Evolutionary conservation across 2,888 invertebrate species (phyloP), one percentile per base, ranked within the genome.

Genomic region (Spodoptera picta): DNA sequence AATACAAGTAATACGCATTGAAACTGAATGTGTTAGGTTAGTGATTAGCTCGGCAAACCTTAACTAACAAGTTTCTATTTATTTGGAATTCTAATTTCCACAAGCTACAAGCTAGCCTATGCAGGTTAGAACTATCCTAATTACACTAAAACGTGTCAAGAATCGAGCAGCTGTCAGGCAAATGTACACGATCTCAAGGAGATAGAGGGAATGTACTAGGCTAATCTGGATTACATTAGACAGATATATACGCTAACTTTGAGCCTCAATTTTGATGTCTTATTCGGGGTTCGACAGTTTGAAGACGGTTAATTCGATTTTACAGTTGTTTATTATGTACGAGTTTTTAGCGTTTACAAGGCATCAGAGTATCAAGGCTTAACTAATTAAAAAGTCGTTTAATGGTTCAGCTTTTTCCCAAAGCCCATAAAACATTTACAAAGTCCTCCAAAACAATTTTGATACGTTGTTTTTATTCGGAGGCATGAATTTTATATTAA

Each of bases 61-160:
- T 41, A 9, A 36, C 36, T 36, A 7, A 36, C 36, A 36, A 43
- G 43, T 52, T 53, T 27, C 24, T 10, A 60, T 14, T 44, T 66
- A 59, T 52, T 51, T 65, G 11, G 11, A 44, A 44, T 44, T 51
- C 14, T 23, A 41, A 44, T 58, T 51, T 48, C 2, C 7, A 50
- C 6, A 42, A 41, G 27, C 19, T 19, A 19, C 19, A 19, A 19
- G 19, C 19, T 19, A 19, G 1, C 19, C 19, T 19, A 19, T 19
- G 1, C 19, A 19, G 41, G 10, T 27, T 24, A 52, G 23, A 23
- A 14, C 36, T 36, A 36, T 36, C 36, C 19, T 14, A 48, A 66
- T 52, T 52, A 43, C 27, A 41, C 27, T 10, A 3, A 48, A 44
- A 52, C 41, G 3, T 14, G 12, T 9, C 41, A 50, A 1, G 11